These are phyloP conservation scores for Erethizon dorsatum DNA, from an alignment of 2,797 vertebrate species.

Conservation along the genomic window DNA sequence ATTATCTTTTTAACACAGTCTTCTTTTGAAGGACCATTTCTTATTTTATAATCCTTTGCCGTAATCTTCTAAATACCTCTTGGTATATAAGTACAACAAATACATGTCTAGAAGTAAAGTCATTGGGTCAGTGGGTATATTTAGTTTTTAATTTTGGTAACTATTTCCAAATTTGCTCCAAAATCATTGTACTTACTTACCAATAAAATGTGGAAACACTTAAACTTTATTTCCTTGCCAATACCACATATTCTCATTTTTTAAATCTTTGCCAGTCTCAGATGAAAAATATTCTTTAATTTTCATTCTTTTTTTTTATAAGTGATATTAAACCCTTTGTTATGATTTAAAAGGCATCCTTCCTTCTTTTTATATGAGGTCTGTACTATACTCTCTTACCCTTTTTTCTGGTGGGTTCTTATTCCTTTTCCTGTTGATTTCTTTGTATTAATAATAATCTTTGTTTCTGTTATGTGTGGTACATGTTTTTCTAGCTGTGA, in stretches of 20 bases:
- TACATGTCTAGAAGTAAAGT: background rate
- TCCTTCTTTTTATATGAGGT: background rate
- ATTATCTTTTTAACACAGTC: background rate
- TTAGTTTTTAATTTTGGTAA: conserved; percentile 15
- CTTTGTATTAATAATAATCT: conserved; percentile 20
- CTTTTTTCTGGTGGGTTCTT: background rate
- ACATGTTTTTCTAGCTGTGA: conserved; percentile 10
- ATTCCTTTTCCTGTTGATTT: conserved; percentile 25
- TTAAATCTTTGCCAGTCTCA: conserved; percentile 3
- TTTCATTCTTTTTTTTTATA: conserved; percentile 59
- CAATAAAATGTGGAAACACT: background rate
- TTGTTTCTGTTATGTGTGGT: background rate
- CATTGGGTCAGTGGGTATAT: background rate
- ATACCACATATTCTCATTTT: background rate
- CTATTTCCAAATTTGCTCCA: background rate
- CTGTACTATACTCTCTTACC: background rate
- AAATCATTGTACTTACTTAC: background rate
- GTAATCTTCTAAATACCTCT: conserved; percentile 46
- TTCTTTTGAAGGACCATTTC: conserved; percentile 19
- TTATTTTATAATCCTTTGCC: conserved; percentile 43
- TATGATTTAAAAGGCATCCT: conserved; percentile 45
- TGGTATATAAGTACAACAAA: background rate
- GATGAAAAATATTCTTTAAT: conserved; percentile 56
- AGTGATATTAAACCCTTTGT: background rate
- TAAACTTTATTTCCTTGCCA: background rate